Conservation (phyloP, 2,113 vertebrate genomes). For the Chaenocephalus aceratus region DNA sequence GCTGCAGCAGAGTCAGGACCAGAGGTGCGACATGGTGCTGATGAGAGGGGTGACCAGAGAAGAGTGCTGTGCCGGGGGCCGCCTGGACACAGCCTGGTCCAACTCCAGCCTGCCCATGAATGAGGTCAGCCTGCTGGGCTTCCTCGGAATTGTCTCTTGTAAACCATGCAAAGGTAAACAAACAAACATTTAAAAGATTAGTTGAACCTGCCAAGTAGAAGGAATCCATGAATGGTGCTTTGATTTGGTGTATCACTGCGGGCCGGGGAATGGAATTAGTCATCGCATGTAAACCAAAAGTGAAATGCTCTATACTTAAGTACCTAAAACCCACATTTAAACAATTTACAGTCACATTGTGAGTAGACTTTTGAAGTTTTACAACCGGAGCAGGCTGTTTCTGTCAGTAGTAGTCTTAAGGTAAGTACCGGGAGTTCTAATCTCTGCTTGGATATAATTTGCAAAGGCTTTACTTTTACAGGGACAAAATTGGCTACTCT, state of each 20-base stretch:
- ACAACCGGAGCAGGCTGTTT: not conserved
- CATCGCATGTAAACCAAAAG: not conserved
- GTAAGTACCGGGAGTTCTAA: conserved; percentile 14
- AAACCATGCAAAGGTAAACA: conserved; percentile 95
- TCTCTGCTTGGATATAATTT: not conserved
- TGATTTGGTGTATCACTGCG: conserved; percentile 5
- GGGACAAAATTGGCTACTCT: not conserved
- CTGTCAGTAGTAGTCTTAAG: not conserved
- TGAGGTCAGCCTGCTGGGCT: conserved; percentile 94
- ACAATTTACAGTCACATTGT: conserved; percentile 3
- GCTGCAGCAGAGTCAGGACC: conserved; percentile 91
- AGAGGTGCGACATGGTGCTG: conserved; percentile 93
- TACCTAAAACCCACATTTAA: not conserved
- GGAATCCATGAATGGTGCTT: not conserved
- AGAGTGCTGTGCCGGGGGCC: conserved; percentile 91
- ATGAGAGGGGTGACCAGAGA: conserved; percentile 90
- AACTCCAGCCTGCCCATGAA: conserved; percentile 92
- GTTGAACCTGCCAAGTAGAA: conserved; percentile 5
- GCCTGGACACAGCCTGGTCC: conserved; percentile 94
- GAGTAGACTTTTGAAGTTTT: not conserved
- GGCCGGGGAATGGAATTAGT: not conserved
- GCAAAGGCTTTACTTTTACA: not conserved
- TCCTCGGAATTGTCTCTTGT: conserved; percentile 93
- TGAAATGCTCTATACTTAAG: not conserved
- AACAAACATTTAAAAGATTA: conserved; percentile 40